Conservation (phyloP, 2,888 invertebrate species). For the Melieria omissa region DNA sequence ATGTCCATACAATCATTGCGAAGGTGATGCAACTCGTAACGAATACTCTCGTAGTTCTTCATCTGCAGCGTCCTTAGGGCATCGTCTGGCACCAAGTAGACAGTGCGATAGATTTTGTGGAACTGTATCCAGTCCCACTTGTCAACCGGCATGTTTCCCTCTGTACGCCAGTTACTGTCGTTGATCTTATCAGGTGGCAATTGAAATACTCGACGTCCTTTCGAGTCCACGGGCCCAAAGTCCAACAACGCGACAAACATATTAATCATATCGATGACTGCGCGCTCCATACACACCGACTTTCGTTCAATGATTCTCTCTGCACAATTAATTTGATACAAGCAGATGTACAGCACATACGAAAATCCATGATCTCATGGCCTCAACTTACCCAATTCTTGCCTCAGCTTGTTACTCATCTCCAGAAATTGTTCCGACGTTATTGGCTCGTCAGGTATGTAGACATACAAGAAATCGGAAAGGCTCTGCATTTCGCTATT, state of each 20-base stretch:
- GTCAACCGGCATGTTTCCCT: constrained; percentile 60
- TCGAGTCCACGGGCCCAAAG: constrained; percentile 65
- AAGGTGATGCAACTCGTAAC: constrained; percentile 71
- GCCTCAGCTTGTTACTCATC: constrained; percentile 71
- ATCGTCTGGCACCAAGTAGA: constrained; percentile 59
- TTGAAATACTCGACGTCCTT: constrained; percentile 71
- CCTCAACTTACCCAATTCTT: constrained; percentile 41
- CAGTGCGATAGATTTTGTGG: constrained; percentile 61
- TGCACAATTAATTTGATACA: constrained; percentile 37
- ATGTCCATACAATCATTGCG: constrained; percentile 83
- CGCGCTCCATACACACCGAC: constrained; percentile 77
- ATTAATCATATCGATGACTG: constrained; percentile 81
- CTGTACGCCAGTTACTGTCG: constrained; percentile 65
- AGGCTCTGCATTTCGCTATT: constrained; percentile 76
- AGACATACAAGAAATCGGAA: constrained; percentile 72
- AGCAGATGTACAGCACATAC: too few species aligned
- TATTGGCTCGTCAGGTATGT: constrained; percentile 73
- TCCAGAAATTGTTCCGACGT: constrained; percentile 73
- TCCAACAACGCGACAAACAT: constrained; percentile 74
- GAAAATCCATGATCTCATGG: background rate
- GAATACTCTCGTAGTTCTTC: constrained; percentile 73
- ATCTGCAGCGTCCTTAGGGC: constrained; percentile 64
- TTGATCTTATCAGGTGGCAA: constrained; percentile 71
- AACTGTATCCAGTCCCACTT: constrained; percentile 66
- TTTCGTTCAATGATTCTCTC: constrained; percentile 70